Evolutionary conservation across 2,797 vertebrate genomes (phyloP), one percentile per base, ranked within the genome.

Genomic region (Leucoraja ocellata): DNA sequence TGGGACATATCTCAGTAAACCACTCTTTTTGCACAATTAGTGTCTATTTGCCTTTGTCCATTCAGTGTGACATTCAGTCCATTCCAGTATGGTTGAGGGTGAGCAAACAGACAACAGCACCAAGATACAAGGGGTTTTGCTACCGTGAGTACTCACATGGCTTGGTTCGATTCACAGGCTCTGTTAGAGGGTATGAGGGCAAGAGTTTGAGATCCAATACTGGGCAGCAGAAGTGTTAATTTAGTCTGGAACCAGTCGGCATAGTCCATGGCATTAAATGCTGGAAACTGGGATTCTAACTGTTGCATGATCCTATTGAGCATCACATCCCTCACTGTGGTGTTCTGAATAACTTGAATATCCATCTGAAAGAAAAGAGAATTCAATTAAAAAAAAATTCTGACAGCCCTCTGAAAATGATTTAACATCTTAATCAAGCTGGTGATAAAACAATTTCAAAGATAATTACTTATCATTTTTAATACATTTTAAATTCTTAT

Each of bases 211-310:
- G 68, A 8, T 91, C 4, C 23, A 46, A 91, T 74, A 54, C 90
- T 91, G 68, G 90, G 93, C 39, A 95, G 54, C 54, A 95, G 76
- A 0, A 95, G 93, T 68, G 10, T 61, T 16, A 95, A 71, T 16
- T 54, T 86, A 0, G 3, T 93, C 93, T 94, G 94, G 93, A 94
- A 94, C 94, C 93, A 94, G 16, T 83, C 73, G 0, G 21, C 73
- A 16, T 94, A 93, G 1, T 92, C 79, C 0, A 8, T 21, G 58
- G 23, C 0, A 25, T 74, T 86, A 93, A 94, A 94, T 2, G 0
- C 83, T 0, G 1, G 68, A 32, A 95, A 93, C 21, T 61, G 28
- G 0, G 16, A 36, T 1, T 21, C 9, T 36, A 91, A 39, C 39
- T 39, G 65, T 8, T 74, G n/a, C 11, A 91, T 10, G 36, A 91